phyloP scores from a whole-genome alignment of 1,140 invertebrate genomes.

The Whitmania pigra region DNA sequence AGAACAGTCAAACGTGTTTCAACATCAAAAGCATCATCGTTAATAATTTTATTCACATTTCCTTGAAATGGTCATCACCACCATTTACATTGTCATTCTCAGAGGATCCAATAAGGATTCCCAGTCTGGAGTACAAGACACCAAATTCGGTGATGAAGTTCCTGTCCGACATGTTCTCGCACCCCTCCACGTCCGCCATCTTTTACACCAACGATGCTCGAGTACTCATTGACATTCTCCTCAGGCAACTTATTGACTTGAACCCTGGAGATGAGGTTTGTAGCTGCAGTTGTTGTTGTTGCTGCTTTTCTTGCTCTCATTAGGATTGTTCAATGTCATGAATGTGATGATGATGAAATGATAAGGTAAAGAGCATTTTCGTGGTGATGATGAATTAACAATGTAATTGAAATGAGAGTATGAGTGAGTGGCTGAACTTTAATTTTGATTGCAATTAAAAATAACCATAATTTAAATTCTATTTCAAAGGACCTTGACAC shows the following conservation, averaged over 20 bases:
- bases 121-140: slow-evolving; percentile 61
- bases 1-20: background rate
- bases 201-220: slow-evolving; percentile 87
- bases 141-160: slow-evolving; percentile 75
- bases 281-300: background rate
- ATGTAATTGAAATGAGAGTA: background rate
- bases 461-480: no score
- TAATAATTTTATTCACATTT: no score
- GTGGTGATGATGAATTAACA: background rate
- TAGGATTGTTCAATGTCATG: background rate
- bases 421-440: background rate
- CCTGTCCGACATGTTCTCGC: slow-evolving; percentile 67
- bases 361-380: no score
- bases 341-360: background rate
- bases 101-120: slow-evolving; percentile 75
- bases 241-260: slow-evolving; percentile 71
- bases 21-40: background rate
- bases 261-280: slow-evolving; percentile 69
- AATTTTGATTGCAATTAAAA: background rate
- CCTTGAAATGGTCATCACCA: background rate
- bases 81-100: slow-evolving; percentile 27
- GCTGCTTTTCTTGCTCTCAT: background rate
- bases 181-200: slow-evolving; percentile 59
- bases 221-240: slow-evolving; percentile 78
- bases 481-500: no score